Base-by-base conservation (phyloP, 2,113 vertebrate species). In the Athene noctua region DNA sequence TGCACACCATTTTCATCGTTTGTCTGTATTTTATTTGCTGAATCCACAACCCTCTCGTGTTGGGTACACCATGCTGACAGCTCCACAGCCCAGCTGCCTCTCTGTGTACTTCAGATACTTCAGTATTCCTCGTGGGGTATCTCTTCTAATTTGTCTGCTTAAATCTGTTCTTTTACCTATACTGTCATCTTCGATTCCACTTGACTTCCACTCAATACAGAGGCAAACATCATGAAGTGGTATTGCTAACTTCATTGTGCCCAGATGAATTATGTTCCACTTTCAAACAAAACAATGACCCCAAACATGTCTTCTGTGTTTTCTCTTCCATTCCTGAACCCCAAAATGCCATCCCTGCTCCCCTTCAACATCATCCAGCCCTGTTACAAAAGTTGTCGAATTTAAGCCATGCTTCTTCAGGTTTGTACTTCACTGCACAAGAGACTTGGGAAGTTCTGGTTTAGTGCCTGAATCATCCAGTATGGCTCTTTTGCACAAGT, bases 1-100 rank as follows among this genome's bases (percentile, higher is more conserved):
- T 1, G 21, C 17, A 46, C 14, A 25, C 0, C 36, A 11, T 42
- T 51, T 86, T 59, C 55, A 84, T 8, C 0, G 1, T 52, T 42
- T 26, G 5, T 12, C 74, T 88, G 11, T 62, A 32, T 58, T 54
- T 49, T 29, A 54, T 47, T 15, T 80, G 57, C 47, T 77, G 68
- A 73, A 86, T 90, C 55, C 54, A 38, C 16, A 61, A 83, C 23
- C 5, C 29, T 82, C 17, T 63, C 36, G 13, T 11, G 6, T 6
- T 40, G 18, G n/a, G 61, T 46, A 57, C 20, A 57, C 40, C 46
- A 57, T 27, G 49, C 3, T 42, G 72, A 72, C 72, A 86, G 40
- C 15, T 80, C 59, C 40, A 83, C 19, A 84, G 57, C 25, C 21
- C 62, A 61, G 32, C 57, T 40, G 51, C 32, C 27, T 61, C 62